Conservation (phyloP, 1,140 invertebrate species). For the Drosophila mauritiana region DNA sequence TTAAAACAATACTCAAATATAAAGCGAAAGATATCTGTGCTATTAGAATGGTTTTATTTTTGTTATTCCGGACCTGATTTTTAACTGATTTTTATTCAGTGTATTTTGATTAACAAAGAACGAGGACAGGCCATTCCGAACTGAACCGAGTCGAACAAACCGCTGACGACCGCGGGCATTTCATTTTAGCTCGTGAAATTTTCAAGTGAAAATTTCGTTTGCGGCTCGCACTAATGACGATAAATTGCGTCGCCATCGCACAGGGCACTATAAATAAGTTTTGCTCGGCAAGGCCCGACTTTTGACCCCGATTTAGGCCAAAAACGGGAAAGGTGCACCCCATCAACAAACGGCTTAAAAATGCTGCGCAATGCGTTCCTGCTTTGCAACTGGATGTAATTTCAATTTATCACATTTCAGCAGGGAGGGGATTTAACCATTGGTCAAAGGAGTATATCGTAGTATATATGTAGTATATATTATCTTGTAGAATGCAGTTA, state of each 20-base stretch:
- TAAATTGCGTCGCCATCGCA: conserved; percentile 66
- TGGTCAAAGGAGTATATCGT: neutral
- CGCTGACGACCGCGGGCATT: conserved; percentile 64
- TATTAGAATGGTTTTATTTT: too few relatives aligned
- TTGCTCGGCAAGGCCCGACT: conserved; percentile 46
- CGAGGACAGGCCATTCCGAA: conserved; percentile 9
- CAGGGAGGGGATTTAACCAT: conserved; percentile 8
- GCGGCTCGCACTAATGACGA: conserved; percentile 73
- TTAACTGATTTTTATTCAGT: neutral
- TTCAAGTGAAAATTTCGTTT: conserved; percentile 74
- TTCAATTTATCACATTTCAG: conserved; percentile 44
- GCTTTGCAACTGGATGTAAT: conserved; percentile 28
- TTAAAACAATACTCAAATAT: too few relatives aligned
- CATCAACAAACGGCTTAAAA: conserved; percentile 50
- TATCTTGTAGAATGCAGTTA: neutral
- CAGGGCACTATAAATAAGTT: conserved; percentile 77
- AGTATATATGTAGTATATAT: neutral
- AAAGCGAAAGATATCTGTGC: too few relatives aligned
- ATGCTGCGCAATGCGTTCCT: conserved; percentile 41
- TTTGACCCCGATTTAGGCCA: conserved; percentile 36
- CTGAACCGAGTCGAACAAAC: conserved; percentile 19
- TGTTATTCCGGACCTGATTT: too few relatives aligned
- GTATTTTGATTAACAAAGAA: conserved; percentile 64
- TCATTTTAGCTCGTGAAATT: conserved; percentile 75
- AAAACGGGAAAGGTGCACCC: conserved; percentile 13